phyloP scores from a whole-genome alignment of 2,113 vertebrate genomes.

The Sinocyclocheilus maitianheensis region DNA sequence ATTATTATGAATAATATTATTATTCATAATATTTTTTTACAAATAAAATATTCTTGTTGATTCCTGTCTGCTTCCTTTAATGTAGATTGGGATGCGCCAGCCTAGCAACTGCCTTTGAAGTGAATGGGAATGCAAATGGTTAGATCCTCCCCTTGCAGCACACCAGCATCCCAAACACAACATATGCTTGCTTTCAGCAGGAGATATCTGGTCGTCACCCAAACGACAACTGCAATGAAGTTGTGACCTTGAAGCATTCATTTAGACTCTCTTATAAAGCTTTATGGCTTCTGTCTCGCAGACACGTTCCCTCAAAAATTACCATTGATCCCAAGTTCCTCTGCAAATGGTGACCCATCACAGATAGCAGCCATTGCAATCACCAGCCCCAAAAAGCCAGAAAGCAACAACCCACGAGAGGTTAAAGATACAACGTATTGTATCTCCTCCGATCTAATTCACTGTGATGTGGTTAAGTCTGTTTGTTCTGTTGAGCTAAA shows the following conservation, averaged over 20 bases:
- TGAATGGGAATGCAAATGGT: background rate
- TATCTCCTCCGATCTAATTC: constrained; percentile 13
- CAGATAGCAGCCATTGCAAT: background rate
- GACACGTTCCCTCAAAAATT: background rate
- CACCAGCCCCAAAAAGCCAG: background rate
- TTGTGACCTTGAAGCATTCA: constrained; percentile 15
- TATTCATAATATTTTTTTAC: too few relatives aligned
- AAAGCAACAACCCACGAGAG: background rate
- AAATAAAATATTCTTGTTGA: too few relatives aligned
- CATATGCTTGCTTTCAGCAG: background rate
- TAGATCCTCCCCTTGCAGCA: background rate
- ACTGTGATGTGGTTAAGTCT: constrained; percentile 15
- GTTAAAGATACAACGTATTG: background rate
- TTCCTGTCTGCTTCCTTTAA: background rate
- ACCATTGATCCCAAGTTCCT: background rate
- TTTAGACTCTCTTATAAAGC: background rate
- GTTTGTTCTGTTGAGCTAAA: constrained; percentile 29
- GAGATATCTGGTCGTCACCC: background rate
- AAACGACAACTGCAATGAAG: background rate
- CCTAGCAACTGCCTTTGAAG: background rate
- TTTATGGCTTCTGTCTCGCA: background rate
- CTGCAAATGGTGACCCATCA: background rate
- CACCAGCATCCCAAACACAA: background rate
- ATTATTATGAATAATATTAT: too few relatives aligned
- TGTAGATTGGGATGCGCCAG: background rate